A percentile compares a stretch with the other conserved stretches of the same genome.
Conservation (phyloP, 2,113 vertebrate genomes). For the Microcebus murinus region DNA sequence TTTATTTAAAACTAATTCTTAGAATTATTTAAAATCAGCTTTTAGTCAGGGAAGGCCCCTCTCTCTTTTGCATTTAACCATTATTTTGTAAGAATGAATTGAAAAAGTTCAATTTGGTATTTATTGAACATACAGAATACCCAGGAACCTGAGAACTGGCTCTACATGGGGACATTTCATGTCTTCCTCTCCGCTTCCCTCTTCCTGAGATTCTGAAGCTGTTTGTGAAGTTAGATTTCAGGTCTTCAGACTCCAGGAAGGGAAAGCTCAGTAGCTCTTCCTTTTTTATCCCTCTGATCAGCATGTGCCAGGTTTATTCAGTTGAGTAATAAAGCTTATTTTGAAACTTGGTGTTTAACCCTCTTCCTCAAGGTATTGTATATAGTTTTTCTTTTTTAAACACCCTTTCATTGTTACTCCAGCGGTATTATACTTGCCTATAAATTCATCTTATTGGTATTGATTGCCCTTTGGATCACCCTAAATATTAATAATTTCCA, state of each 20-base stretch:
- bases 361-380: background rate
- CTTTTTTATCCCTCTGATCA: background rate
- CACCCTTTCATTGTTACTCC: background rate
- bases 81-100: constrained; percentile 10
- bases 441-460: background rate
- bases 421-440: background rate
- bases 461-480: background rate
- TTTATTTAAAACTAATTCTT: constrained; percentile 28
- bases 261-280: background rate
- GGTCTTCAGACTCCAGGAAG: background rate
- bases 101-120: background rate
- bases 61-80: background rate
- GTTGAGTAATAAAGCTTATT: background rate
- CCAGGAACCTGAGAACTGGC: background rate
- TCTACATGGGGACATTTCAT: background rate
- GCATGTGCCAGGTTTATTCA: background rate
- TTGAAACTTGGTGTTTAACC: background rate
- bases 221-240: background rate
- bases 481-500: background rate
- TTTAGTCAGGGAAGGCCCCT: background rate
- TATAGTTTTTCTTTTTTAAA: background rate
- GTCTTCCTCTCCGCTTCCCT: background rate
- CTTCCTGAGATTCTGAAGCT: background rate
- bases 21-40: background rate
- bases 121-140: background rate